Evolutionary conservation across 2,888 invertebrate species (phyloP), one percentile per base, ranked within the genome.

Genomic region (Patella pellucida): DNA sequence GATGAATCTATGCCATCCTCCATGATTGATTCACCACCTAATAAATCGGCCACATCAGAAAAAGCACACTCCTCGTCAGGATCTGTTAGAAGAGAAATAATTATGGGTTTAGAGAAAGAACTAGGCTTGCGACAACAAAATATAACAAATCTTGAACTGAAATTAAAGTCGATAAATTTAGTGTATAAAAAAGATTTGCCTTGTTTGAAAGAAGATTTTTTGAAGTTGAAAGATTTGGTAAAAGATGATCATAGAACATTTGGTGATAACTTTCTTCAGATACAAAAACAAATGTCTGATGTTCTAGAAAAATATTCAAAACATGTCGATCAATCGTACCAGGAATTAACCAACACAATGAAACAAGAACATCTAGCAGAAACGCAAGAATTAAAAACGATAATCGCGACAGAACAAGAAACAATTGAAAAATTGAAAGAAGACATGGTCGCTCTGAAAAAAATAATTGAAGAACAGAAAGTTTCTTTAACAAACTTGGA

Each of bases 1-100:
- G 96, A 96, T 89, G 96, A 96, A 91, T 96, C 96, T 81, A 93
- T 96, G 92, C 95, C 96, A 78, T 95, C 95, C 88, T 96, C 95
- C 90, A 94, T 95, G 92, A 95, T 94, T 87, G 94, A 88, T 73
- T 86, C 87, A n/a, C 86, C 89, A 19, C 82, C 87, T 52, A 83
- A 83, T 88, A 85, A 89, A 90, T 82, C 74, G 31, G 73, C 92
- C 92, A 89, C 87, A 92, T 84, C 92, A 92, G 81, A 92, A 92
- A 83, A 91, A 92, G 88, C 16, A 74, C 2, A 15, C 52, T 69
- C 74, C 74, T 62, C 74, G 68, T 19, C 74, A 72, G 52, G 74
- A 68, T 31, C 72, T 72, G 52, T 52, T 77, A 23, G 68, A 69
- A 19, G 71, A 74, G 52, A 77, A 69, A 19, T 19, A 56, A 52